Evolutionary conservation across 2,113 vertebrate genomes (phyloP), one percentile per base, ranked within the genome.

Genomic region (Hippocampus comes): DNA sequence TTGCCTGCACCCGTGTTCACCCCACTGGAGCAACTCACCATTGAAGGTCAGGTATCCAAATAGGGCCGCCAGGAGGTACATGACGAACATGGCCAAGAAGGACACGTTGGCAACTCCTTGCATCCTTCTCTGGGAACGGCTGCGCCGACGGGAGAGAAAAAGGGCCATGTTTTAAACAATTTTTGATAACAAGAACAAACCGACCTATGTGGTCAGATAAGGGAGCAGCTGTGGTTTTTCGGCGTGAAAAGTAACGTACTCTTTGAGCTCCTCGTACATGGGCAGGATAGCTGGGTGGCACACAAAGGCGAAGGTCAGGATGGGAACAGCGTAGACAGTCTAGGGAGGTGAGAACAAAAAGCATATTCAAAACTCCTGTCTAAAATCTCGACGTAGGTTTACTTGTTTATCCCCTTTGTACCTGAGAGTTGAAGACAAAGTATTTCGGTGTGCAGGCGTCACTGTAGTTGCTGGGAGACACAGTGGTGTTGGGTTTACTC

Each of bases 41-140:
- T 95, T 94, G 90, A 99, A 99, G 27, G 97, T 99, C 90, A 99
- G 91, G 81, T 99, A 99, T 87, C 97, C 97, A 2, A 99, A 99
- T 63, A 99, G 94, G 63, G 97, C 97, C 49, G 97, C 96, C 87
- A 98, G 81, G 75, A 99, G 93, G 78, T 99, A 99, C 97, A 97
- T 99, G 82, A 99, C 82, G 89, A 98, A 98, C 96, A 99, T 99
- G 72, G 95, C 91, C 79, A 98, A 91, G 84, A 99, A 99, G 57
- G 97, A 99, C 21, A 98, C 93, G 12, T 98, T 97, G 78, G 97
- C 98, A 41, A 99, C 97, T 0, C 88, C 92, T 94, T 98, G 97
- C 97, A 99, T 99, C 89, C 93, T 96, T 82, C 73, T 93, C 51
- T 94, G 94, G 82, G 95, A 98, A 46, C 96, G 96, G 74, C 97